Evolutionary conservation across 2,113 vertebrate species (phyloP).

Genomic region (Bos indicus): DNA sequence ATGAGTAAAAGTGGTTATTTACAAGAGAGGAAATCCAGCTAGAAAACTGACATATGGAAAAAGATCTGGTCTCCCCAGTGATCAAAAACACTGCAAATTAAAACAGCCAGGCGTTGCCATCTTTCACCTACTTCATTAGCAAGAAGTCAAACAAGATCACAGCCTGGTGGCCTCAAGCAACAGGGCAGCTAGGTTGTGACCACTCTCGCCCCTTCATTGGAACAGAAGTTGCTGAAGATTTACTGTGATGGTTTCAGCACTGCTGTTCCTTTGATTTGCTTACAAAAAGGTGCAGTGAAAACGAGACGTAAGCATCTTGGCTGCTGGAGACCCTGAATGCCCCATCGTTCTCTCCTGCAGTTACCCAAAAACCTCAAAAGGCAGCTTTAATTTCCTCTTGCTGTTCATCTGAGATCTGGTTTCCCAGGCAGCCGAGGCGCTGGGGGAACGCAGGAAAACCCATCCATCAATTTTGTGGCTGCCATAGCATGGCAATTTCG

Average conservation of each 20-base stretch:
- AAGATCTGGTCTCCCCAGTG: not conserved
- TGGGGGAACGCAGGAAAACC: not conserved
- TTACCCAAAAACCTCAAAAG: not conserved
- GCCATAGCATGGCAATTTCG: not conserved
- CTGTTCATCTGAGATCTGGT: constrained; percentile 5
- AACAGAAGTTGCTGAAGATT: not conserved
- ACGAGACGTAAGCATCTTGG: not conserved
- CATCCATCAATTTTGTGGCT: constrained; percentile 52
- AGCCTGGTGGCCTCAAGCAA: not conserved
- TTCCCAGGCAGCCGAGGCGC: constrained; percentile 50
- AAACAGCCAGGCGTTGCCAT: not conserved
- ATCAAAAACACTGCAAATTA: not conserved
- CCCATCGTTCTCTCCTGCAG: not conserved
- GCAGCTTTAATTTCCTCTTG: constrained; percentile 38
- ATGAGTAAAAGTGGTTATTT: not conserved
- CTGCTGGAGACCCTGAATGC: not conserved
- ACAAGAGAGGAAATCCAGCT: not conserved
- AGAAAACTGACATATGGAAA: not conserved
- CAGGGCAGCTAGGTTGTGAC: not conserved
- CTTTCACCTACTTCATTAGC: not conserved
- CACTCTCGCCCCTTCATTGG: accelerated
- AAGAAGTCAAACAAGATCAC: not conserved
- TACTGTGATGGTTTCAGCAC: not conserved
- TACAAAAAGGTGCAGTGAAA: not conserved
- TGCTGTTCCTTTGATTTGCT: not conserved